Conservation (phyloP, 2,797 vertebrate genomes). For the Cygnus olor region DNA sequence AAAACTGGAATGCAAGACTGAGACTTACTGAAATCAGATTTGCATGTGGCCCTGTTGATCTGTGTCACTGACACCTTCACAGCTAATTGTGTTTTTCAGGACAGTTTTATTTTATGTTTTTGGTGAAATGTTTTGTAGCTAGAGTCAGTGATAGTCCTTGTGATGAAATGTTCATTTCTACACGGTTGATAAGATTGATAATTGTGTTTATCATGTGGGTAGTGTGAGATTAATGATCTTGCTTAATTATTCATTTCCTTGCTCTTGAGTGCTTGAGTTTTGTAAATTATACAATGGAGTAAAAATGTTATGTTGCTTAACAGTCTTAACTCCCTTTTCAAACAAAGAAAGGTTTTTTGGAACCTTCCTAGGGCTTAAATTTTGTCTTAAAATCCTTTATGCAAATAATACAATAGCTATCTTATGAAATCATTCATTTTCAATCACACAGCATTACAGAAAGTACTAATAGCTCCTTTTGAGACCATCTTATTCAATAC, state of each 20-base stretch:
- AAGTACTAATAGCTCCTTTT: not conserved
- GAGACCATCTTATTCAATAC: not conserved
- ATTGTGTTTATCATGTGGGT: constrained; percentile 32
- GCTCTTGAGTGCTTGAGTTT: constrained; percentile 12
- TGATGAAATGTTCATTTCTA: constrained; percentile 18
- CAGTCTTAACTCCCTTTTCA: constrained; percentile 33
- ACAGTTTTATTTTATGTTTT: not conserved
- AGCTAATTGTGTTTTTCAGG: not conserved
- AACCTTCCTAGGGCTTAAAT: not conserved
- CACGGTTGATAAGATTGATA: not conserved
- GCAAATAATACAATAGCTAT: not conserved
- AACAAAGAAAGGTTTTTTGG: not conserved
- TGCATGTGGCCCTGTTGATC: not conserved
- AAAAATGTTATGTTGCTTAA: constrained; percentile 19
- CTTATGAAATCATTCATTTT: not conserved
- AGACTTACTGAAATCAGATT: not conserved
- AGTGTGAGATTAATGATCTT: constrained; percentile 41
- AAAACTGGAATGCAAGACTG: not conserved
- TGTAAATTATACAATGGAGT: constrained; percentile 42
- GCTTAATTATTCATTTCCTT: constrained; percentile 58
- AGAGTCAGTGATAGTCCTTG: not conserved
- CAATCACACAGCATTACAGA: not conserved
- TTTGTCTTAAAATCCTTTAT: not conserved
- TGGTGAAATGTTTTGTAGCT: not conserved
- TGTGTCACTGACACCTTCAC: not conserved